Evolutionary conservation across 2,113 vertebrate genomes (phyloP), one percentile per base, ranked within the genome.

Genomic region (Datnioides undecimradiatus): DNA sequence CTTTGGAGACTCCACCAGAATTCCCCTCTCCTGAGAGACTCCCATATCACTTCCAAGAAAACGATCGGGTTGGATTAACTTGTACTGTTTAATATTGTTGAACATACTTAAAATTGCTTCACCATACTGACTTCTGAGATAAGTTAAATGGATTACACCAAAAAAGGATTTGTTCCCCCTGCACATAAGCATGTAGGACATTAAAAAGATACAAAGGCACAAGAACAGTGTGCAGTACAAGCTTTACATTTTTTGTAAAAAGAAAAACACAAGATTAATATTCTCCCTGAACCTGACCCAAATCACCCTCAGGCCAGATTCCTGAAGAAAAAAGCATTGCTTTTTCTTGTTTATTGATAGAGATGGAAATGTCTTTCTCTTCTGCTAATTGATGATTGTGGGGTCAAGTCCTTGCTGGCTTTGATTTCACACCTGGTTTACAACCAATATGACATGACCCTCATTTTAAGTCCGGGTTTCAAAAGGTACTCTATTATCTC

Each of bases 1-100:
- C 66, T 79, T n/a, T 64, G 82, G 76, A 83, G 57, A 75, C 78
- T 48, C 43, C 27, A 48, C 51, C 57, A 85, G 83, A 90, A 88
- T 84, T 87, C 67, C 87, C 85, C 74, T 85, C 21, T 1, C 43
- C 34, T 43, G 45, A 80, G 70, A 87, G 73, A 73, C 55, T 86
- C 80, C 75, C 62, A 9, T 14, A 54, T 64, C 29, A 23, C 29
- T 45, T 60, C 79, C 79, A 86, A 79, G 73, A 73, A 76, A 78
- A 36, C 33, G 23, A 19, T 62, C 31, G 38, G 11, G n/a, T 33
- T 27, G n/a, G 13, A 41, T 40, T 5, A 14, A 16, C 31, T 57
- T 51, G 5, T 33, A 11, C 4, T 9, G 25, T 46, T 36, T 17
- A 2, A 59, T 38, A 57, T 3, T 40, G 8, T 17, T 43, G 48